Evolutionary conservation across 2,113 vertebrate genomes (phyloP).

Genomic region (Sardina pilchardus): DNA sequence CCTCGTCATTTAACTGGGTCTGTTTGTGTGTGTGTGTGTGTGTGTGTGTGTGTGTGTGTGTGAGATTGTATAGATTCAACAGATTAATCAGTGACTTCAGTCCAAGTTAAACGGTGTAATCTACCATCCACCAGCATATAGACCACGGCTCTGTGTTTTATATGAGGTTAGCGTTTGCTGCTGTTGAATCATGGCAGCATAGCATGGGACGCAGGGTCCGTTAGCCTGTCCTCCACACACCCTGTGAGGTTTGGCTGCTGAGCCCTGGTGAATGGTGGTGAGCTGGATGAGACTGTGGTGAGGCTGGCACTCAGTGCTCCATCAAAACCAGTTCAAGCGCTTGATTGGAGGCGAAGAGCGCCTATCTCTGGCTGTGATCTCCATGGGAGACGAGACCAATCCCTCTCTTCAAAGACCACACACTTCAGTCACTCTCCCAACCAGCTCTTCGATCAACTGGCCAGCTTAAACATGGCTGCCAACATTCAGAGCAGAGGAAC

Average conservation of each 20-base stretch:
- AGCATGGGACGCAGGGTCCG: not conserved
- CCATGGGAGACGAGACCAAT: not conserved
- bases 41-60: not conserved
- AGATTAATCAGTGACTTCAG: not conserved
- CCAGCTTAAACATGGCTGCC: not conserved
- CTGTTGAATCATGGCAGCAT: not conserved
- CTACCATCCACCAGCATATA: not conserved
- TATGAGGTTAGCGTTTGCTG: not conserved
- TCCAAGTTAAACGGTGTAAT: not conserved
- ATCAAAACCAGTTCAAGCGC: not conserved
- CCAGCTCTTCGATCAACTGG: not conserved
- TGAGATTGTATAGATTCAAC: not conserved
- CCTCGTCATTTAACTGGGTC: not conserved
- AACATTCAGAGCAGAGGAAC: not conserved
- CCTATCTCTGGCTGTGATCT: not conserved
- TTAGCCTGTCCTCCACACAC: no score
- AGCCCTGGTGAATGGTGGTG: no score
- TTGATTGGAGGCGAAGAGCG: not conserved
- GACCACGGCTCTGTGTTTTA: not conserved
- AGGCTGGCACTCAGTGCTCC: not conserved
- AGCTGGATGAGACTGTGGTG: no score
- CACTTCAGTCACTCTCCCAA: not conserved
- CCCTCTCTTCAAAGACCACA: not conserved
- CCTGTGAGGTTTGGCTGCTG: no score
- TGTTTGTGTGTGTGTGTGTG: not conserved